Conservation (phyloP, 2,888 invertebrate genomes). For the Lydus trimaculatus region DNA sequence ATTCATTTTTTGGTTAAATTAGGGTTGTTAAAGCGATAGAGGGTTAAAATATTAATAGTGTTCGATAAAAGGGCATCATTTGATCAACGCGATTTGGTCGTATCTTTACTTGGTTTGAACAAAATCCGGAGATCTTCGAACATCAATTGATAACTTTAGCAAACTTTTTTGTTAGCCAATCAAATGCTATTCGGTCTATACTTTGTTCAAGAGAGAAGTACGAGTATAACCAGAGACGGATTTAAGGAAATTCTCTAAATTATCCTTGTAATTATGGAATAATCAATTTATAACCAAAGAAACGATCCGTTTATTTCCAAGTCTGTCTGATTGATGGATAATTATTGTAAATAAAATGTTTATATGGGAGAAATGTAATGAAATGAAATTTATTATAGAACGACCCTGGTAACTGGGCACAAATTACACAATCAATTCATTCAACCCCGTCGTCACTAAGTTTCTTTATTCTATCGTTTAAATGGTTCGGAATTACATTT, state of each 20-base stretch:
- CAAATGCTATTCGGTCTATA: slow-evolving; percentile 61
- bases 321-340: background rate
- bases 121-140: slow-evolving; percentile 45
- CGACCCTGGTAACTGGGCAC: slow-evolving; percentile 23
- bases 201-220: slow-evolving; percentile 54
- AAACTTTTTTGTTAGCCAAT: slow-evolving; percentile 61
- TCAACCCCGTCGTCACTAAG: slow-evolving; percentile 31
- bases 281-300: background rate
- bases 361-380: slow-evolving; percentile 26
- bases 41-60: background rate
- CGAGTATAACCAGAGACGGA: background rate
- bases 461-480: slow-evolving; percentile 35
- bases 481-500: slow-evolving; percentile 36
- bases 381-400: background rate
- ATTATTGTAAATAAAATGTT: background rate
- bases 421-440: slow-evolving; percentile 51
- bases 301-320: background rate
- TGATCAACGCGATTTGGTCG: slow-evolving; percentile 6
- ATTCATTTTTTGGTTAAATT: background rate
- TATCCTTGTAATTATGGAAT: background rate
- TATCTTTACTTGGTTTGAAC: slow-evolving; percentile 20
- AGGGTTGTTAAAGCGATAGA: background rate
- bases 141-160: slow-evolving; percentile 58
- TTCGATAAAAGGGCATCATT: too few species aligned
- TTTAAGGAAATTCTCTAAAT: background rate